These are phyloP conservation scores for Danio kyathit DNA, from an alignment of 2,797 vertebrate genomes.

Conservation along the genomic window DNA sequence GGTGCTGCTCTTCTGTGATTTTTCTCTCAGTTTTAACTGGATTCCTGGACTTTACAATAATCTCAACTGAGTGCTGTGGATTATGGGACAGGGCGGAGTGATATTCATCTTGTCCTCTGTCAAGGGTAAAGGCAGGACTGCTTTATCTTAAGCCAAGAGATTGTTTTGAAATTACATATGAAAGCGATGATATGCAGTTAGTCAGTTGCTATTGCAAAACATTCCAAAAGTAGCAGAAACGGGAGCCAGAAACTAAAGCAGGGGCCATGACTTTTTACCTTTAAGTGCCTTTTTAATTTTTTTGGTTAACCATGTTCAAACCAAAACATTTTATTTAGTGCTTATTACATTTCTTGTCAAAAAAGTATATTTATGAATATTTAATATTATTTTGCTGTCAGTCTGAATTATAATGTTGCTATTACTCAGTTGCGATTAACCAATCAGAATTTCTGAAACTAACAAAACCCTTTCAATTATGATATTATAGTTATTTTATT, in stretches of 20 bases:
- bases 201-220: background rate
- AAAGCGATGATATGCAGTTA: constrained; percentile 3
- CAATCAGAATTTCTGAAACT: background rate
- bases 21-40: constrained; percentile 28
- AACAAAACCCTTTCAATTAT: background rate
- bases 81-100: background rate
- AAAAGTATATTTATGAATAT: background rate
- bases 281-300: too few species aligned
- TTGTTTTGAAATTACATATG: constrained; percentile 13
- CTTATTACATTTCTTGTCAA: too few species aligned
- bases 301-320: too few species aligned
- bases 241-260: too few species aligned
- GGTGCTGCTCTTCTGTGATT: constrained; percentile 21
- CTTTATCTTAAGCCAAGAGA: constrained; percentile 2
- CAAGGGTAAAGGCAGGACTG: background rate
- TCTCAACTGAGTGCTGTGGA: background rate
- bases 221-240: background rate
- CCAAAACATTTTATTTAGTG: too few species aligned
- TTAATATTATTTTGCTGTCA: background rate
- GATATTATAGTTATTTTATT: background rate
- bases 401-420: background rate
- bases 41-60: constrained; percentile 10
- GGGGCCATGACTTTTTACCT: too few species aligned
- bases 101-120: constrained; percentile 15
- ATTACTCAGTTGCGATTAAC: background rate